Evolutionary conservation across 2,113 vertebrate species (phyloP), one percentile per base, ranked within the genome.

Genomic region (Axis porcinus): DNA sequence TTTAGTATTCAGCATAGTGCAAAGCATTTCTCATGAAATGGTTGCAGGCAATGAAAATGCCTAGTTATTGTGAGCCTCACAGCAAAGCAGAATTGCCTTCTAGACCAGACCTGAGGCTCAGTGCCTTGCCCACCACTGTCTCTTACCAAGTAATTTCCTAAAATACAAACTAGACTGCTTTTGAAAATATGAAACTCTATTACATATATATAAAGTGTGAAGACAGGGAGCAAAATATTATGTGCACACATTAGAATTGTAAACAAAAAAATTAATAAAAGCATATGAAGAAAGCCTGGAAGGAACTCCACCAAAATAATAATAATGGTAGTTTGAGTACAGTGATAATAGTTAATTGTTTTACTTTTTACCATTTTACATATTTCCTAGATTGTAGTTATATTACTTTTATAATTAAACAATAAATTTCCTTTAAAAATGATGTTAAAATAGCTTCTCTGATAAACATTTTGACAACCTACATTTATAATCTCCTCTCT

Each of bases 391-490:
- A 86, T 95, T 86, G 43, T 55, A 79, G 89, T 94, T 97, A 50
- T 95, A 97, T 97, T 94, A 91, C 60, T 83, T 96, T 97, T 95
- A 97, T 97, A 98, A 98, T 97, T 98, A 98, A 98, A 89, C 70
- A 87, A 96, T 97, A 96, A 95, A 96, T 98, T 97, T 92, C 52
- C 27, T 86, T 97, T 86, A 67, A 96, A 98, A 96, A 97, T 62
- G 4, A 94, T 97, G 70, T 90, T 95, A 91, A 93, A 94, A 93
- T 93, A 89, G 89, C 40, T 95, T 47, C 78, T 94, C 91, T 89
- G 67, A 91, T 97, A 96, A 97, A 95, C 45, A 83, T 93, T 97
- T 96, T 96, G 96, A 81, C 95, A 96, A 94, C 74, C 89, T 89
- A 52, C 83, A 79, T 97, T 96, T 94, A 98, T 91, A 94, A 86